These are phyloP conservation scores for Haliaeetus leucogaster DNA, from an alignment of 2,113 vertebrate species.

Conservation along the genomic window DNA sequence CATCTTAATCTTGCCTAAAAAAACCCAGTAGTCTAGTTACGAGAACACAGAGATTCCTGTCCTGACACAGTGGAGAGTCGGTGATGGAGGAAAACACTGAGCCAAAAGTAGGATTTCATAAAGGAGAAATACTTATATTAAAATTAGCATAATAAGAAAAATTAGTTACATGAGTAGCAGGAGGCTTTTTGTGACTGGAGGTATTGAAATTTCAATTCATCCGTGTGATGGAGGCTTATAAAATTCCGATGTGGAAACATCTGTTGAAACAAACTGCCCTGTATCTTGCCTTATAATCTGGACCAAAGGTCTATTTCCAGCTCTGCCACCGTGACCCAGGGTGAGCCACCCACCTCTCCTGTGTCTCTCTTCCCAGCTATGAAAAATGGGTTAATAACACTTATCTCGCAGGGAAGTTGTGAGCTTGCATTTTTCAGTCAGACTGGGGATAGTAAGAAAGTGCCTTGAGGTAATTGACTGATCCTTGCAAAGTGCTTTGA, in stretches of 20 bases:
- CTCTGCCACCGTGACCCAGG: neutral
- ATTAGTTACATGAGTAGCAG: neutral
- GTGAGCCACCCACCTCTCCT: neutral
- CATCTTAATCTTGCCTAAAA: neutral
- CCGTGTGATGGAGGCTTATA: neutral
- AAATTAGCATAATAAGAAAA: neutral
- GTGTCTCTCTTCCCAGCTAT: neutral
- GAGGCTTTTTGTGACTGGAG: neutral
- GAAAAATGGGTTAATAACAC: conserved; percentile 1
- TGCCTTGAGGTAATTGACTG: neutral
- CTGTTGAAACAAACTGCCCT: neutral
- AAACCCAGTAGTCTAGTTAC: accelerated
- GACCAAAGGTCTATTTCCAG: neutral
- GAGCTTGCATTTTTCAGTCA: conserved; percentile 4
- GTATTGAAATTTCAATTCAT: neutral
- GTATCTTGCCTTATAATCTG: neutral
- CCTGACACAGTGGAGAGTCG: neutral
- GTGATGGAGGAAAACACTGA: neutral
- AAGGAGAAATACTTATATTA: neutral
- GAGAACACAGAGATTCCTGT: neutral
- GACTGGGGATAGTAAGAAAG: neutral
- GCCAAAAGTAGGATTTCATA: neutral
- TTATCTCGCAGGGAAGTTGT: neutral
- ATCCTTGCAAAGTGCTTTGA: neutral
- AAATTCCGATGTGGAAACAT: neutral